Base-by-base conservation (phyloP, 2,113 vertebrate genomes). In the Tetrao urogallus region DNA sequence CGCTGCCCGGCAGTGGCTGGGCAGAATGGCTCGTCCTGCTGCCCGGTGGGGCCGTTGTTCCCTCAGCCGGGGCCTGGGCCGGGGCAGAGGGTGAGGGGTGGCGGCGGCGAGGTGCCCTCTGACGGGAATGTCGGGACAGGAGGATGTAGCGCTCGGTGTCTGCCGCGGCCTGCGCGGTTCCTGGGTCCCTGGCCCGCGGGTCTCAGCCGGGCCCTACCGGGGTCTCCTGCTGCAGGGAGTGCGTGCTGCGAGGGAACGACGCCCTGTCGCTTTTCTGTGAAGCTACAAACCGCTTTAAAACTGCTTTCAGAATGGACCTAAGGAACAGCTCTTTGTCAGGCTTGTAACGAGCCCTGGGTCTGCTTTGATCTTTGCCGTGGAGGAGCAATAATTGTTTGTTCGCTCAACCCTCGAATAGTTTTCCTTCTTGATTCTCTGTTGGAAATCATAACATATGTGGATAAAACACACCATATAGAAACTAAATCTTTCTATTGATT, bases 401-500 rank as follows among this genome's bases (percentile, higher is more conserved):
- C 34, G 40, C 14, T 1, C 5, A 13, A 2, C 22, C 66, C 12
- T 69, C 27, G 40, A 7, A 14, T 24, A 48, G 28, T 3, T 52
- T 20, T 6, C 17, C 5, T 36, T 3, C 22, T 38, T 24, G 45
- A 43, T 86, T 40, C 10, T 1, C 0, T 24, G 2, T 32, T n/a
- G n/a, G 43, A 66, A n/a, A 25, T 18, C 2, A 1, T 32, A 42
- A 54, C 5, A 1, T 83, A 66, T 66, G 32, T 0, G 0, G 18
- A 28, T 77, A 9, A 73, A 79, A 28, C 7, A 3, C 12, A 12
- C 4, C 7, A 10, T 11, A 11, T 74, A 32, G 27, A 54, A 54
- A 54, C 25, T 32, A 2, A 2, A 1, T 3, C 34, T 78, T 66
- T 11, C 0, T 34, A 3, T 36, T 74, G 13, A 10, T 45, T 82